Conservation (phyloP, 2,888 invertebrate genomes). For the Caenorhabditis japonica region DNA sequence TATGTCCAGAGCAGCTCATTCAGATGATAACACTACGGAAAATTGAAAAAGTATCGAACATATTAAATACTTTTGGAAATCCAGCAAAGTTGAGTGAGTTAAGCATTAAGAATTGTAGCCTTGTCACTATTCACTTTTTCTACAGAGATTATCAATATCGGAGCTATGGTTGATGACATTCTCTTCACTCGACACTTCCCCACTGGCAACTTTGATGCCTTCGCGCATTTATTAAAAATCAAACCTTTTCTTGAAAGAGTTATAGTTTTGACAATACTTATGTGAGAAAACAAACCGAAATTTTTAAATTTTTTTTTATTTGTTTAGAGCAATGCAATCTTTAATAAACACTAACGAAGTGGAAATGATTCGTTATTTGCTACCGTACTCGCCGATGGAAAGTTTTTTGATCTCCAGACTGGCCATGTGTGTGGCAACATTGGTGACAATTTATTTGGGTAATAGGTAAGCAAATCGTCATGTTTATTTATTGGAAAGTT, state of each 20-base stretch:
- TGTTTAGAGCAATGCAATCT: conserved; percentile 11
- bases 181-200: conserved; percentile 11
- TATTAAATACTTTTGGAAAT: conserved; percentile 1
- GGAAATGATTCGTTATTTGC: conserved; percentile 6
- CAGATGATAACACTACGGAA: conserved; percentile 6
- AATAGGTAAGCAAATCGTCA: background rate
- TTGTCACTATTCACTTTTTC: no score
- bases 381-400: conserved; percentile 25
- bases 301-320: no score
- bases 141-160: conserved; percentile 1
- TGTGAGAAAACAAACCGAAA: conserved; percentile 3
- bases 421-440: background rate
- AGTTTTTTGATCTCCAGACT: conserved; percentile 7
- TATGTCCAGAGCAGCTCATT: conserved; percentile 5
- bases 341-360: conserved; percentile 2
- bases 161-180: conserved; percentile 14
- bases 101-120: no score
- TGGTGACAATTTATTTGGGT: background rate
- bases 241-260: conserved; percentile 17
- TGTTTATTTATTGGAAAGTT: no score
- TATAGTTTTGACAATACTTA: background rate
- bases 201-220: background rate
- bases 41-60: background rate
- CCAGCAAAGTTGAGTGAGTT: background rate
- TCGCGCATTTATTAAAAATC: conserved; percentile 2